phyloP scores from a whole-genome alignment of 2,113 vertebrate genomes.

The Pollimyrus isidori region DNA sequence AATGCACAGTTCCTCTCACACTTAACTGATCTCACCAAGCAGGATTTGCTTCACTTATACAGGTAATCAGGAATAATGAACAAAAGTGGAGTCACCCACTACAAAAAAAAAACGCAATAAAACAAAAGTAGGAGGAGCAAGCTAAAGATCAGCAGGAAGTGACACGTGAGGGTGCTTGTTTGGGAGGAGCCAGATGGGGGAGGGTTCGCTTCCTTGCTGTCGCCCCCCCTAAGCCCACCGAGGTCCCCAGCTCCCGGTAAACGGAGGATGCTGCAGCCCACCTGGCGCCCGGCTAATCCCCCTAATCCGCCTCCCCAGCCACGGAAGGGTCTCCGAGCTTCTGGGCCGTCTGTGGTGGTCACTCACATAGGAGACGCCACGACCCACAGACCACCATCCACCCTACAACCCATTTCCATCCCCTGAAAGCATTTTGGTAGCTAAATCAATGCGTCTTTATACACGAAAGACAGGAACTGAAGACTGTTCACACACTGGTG shows the following conservation, averaged over 20 bases:
- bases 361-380: not conserved
- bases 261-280: not conserved
- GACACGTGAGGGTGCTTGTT: not conserved
- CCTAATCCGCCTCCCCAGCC: not conserved
- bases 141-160: not conserved
- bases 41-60: not conserved
- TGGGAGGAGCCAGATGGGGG: not conserved
- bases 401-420: not conserved
- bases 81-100: not conserved
- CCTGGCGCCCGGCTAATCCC: not conserved
- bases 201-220: not conserved
- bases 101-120: not conserved
- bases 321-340: not conserved
- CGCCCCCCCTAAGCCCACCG: not conserved
- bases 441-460: not conserved
- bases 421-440: not conserved
- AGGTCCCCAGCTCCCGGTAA: not conserved
- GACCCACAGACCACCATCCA: not conserved
- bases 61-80: not conserved
- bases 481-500: not conserved
- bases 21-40: not conserved
- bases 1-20: not conserved
- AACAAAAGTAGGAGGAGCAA: not conserved
- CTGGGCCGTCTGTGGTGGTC: not conserved
- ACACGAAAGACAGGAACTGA: not conserved